Evolutionary conservation across 1,140 invertebrate genomes (phyloP).

Genomic region (Subanguina moxae): DNA sequence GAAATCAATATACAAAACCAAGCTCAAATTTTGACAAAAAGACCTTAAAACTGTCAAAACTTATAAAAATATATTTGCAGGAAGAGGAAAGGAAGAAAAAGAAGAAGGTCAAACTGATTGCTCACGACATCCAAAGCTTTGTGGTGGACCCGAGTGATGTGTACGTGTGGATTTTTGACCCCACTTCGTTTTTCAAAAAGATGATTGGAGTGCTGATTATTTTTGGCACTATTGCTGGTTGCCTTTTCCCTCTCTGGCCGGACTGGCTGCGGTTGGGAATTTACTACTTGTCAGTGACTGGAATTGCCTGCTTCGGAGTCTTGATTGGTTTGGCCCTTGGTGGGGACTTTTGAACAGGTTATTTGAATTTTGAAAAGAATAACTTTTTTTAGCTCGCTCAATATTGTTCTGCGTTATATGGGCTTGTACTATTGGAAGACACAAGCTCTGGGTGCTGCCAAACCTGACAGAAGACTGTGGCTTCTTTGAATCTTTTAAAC

Average conservation of each 20-base stretch:
- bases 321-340: constrained; percentile 80
- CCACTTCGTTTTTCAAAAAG: constrained; percentile 92
- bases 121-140: constrained; percentile 50
- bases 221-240: constrained; percentile 85
- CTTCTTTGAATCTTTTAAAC: constrained; percentile 96
- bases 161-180: constrained; percentile 99
- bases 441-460: constrained; percentile 93
- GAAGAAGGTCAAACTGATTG: constrained; percentile 52
- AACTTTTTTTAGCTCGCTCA: constrained; percentile 68
- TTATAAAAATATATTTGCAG: constrained; percentile 11
- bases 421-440: constrained; percentile 78
- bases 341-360: constrained; percentile 57
- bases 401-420: constrained; percentile 88
- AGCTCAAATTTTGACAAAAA: too few species aligned
- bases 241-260: constrained; percentile 96
- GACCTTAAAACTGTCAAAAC: too few species aligned
- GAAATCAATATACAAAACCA: neutral
- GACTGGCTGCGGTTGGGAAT: constrained; percentile 84
- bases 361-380: constrained; percentile 10
- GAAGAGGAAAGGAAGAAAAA: constrained; percentile 57
- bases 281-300: constrained; percentile 90
- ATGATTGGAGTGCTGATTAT: constrained; percentile 84
- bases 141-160: constrained; percentile 63
- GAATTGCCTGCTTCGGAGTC: constrained; percentile 85
- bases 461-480: constrained; percentile 97